Evolutionary conservation across 2,113 vertebrate species (phyloP), one percentile per base, ranked within the genome.

Genomic region (Circaetus cinerascens): DNA sequence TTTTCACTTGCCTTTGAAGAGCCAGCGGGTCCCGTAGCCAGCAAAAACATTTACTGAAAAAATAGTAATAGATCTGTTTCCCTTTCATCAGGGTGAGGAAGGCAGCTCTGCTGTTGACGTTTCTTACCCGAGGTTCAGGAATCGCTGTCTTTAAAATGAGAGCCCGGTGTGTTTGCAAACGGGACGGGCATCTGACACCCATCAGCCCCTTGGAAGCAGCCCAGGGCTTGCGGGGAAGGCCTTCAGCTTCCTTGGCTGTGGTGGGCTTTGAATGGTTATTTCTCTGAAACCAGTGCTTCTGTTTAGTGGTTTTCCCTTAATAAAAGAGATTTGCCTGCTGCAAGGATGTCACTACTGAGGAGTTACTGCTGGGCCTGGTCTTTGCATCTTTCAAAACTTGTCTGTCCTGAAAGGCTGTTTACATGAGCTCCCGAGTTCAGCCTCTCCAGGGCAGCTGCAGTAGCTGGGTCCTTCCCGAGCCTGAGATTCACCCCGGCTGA

Each of bases 31-130:
- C 69, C 73, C 0, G 0, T 34, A 23, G 96, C 97, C 97, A 97
- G 97, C 48, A 97, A 90, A 96, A 97, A 96, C 86, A 95, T 97
- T 96, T 95, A 77, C 91, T 83, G 92, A 96, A 71, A 83, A 95
- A 95, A 94, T 84, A 92, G 86, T 84, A 94, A n/a, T 74, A 86
- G 95, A 95, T 95, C 89, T 80, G 45, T 45, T 96, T 88, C 93
- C 78, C 84, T 97, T 97, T 95, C 92, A 87, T 90, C 91, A 38
- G 59, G 72, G 71, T 5, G 34, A 93, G 71, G 96, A 86, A 50
- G 13, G 88, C 73, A 86, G 95, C 5, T 10, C 88, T 9, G 6
- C 51, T 32, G 86, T 67, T 82, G 83, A 93, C 0, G 5, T 88
- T 96, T 91, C 71, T 86, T 66, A 56, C 43, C 73, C 15, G 0